Evolutionary conservation across 1,140 invertebrate species (phyloP), one percentile per base, ranked within the genome.

Genomic region (Calliphora vicina): DNA sequence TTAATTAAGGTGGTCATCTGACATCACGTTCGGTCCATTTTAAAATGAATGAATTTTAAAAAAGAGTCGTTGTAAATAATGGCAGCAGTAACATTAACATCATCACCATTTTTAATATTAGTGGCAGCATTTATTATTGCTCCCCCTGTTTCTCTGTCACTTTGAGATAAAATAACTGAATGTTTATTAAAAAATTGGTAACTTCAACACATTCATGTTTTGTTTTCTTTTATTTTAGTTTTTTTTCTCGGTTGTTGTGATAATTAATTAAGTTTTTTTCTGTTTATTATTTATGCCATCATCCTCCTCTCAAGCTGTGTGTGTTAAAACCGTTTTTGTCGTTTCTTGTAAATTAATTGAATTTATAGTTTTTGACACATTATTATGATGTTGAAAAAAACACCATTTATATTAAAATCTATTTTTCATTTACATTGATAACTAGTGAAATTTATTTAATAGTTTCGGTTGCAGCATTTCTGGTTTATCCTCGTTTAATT

Each of bases 301-400:
- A 50, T 50, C 45, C 45, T 50, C 45, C 45, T 50, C 45, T 50
- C 45, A 50, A 17, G 45, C 45, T 50, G 45, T 50, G 45, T 67
- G 20, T 67, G 25, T 61, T n/a, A n/a, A n/a, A n/a, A n/a, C n/a
- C n/a, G n/a, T 67, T 67, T 61, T 67, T 42, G 25, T 15, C 50
- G 17, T 81, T 71, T 81, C 12, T 81, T 20, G 13, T 27, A 81
- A 81, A 67, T 81, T 81, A 71, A 81, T 81, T 81, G 29, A 29
- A 67, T 81, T 67, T 26, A 67, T 67, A 43, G n/a, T 43, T 35
- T 45, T 43, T 78, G 74, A 78, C 74, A 78, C 35, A 78, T 78
- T 78, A 78, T 78, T 78, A 78, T 78, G 35, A 78, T 78, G 35
- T 35, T 43, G 74, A 43, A 78, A 43, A 76, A 13, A 67, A 43